Conservation (phyloP, 1,140 invertebrate genomes). For the Schlechtendalia chinensis region DNA sequence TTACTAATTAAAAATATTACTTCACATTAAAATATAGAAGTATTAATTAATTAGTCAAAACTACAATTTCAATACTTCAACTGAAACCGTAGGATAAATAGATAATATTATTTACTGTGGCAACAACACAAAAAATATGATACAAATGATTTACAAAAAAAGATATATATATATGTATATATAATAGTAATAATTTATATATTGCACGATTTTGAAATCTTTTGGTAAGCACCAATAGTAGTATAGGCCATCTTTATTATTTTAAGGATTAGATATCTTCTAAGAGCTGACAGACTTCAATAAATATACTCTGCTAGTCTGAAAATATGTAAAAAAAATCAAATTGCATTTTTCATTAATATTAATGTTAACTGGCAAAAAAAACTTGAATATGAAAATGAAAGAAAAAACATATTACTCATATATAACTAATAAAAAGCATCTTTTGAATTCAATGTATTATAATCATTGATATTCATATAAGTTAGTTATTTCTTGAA, state of each 20-base stretch:
- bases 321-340: not conserved
- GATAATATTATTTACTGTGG: not conserved
- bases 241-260: no score
- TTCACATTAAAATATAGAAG: slow-evolving; percentile 3
- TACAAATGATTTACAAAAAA: slow-evolving; percentile 19
- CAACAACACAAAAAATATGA: not conserved
- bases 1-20: not conserved
- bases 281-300: slow-evolving; percentile 6
- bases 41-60: slow-evolving; percentile 1
- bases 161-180: no score
- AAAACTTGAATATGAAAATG: no score
- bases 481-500: no score
- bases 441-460: slow-evolving; percentile 68
- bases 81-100: slow-evolving; percentile 28
- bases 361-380: no score
- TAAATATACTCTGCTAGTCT: slow-evolving; percentile 34
- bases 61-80: slow-evolving; percentile 22
- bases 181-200: not conserved
- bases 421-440: slow-evolving; percentile 32
- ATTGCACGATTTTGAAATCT: slow-evolving; percentile 17
- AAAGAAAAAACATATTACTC: not conserved
- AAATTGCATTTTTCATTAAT: not conserved
- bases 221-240: slow-evolving; percentile 31
- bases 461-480: slow-evolving; percentile 78
- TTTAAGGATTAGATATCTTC: no score